Evolutionary conservation across 2,888 invertebrate species (phyloP), one percentile per base, ranked within the genome.

Genomic region (Laothoe populi): DNA sequence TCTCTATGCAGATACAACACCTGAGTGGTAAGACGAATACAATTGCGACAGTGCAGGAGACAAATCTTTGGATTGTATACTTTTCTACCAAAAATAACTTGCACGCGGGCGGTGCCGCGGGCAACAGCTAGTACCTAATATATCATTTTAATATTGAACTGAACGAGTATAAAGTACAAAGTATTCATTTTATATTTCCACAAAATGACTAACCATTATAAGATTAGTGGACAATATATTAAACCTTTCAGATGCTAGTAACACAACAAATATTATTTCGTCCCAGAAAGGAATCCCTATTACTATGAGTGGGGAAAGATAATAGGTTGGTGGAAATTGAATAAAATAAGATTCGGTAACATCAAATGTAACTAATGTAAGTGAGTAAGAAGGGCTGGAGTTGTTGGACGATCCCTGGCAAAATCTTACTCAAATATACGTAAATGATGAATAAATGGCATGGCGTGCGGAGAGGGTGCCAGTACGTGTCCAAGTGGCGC

Each of bases 371-470:
- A 87, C 84, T 86, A 86, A 87, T 87, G 84, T 87, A 86, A 87
- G 82, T 81, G 83, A 84, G 83, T 81, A 81, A 81, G 82, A 83
- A 84, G 79, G 75, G 66, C 73, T 78, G 71, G 78, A 82, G 80
- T 84, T 82, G 81, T 77, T 75, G 77, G 83, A 83, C 82, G 81
- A 84, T 87, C 83, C 84, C 83, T 84, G 88, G 87, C 85, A 83
- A 88, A 90, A 92, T 90, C 90, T 87, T 87, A 88, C 89, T 87
- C 85, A 87, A 89, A 89, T 87, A 86, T 87, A 86, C 84, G 82
- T 84, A 90, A 90, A 89, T 88, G 89, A 89, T 87, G 88, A 88
- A 83, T 88, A 88, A 89, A 87, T 86, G 83, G 81, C 78, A 74
- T 72, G 76, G 74, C 74, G 75, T 76, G 71, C 72, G 73, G 64